phyloP scores from a whole-genome alignment of 1,140 invertebrate genomes.

The Drosophila seguyi region DNA sequence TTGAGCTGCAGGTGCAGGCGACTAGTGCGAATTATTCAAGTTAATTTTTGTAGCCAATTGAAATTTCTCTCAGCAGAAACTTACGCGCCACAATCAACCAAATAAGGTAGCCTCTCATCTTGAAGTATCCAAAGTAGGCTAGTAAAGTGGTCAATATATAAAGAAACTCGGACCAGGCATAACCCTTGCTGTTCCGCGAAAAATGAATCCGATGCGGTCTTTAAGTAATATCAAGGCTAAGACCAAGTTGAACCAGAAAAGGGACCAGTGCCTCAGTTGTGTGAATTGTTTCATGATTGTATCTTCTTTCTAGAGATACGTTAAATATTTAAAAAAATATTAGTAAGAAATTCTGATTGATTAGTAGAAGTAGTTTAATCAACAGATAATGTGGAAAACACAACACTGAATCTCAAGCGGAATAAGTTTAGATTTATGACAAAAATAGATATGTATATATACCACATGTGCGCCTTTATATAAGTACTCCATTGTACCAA shows the following conservation, averaged over 20 bases:
- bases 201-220: neutral
- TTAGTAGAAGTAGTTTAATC: neutral
- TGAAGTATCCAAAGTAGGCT: neutral
- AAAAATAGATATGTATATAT: no score
- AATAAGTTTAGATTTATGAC: neutral
- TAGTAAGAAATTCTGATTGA: no score
- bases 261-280: neutral
- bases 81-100: constrained; percentile 7
- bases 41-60: neutral
- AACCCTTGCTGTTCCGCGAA: neutral
- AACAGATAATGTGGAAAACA: no score
- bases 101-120: neutral
- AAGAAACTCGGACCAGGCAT: neutral
- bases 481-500: neutral
- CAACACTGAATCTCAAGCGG: neutral
- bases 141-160: neutral
- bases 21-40: neutral
- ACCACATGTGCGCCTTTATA: neutral
- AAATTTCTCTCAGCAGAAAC: neutral
- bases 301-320: neutral
- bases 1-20: neutral
- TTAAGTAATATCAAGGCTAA: neutral
- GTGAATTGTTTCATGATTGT: no score
- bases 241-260: no score
- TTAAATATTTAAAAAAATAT: neutral